Evolutionary conservation across 2,113 vertebrate species (phyloP).

Genomic region (Gracilinanus agilis): DNA sequence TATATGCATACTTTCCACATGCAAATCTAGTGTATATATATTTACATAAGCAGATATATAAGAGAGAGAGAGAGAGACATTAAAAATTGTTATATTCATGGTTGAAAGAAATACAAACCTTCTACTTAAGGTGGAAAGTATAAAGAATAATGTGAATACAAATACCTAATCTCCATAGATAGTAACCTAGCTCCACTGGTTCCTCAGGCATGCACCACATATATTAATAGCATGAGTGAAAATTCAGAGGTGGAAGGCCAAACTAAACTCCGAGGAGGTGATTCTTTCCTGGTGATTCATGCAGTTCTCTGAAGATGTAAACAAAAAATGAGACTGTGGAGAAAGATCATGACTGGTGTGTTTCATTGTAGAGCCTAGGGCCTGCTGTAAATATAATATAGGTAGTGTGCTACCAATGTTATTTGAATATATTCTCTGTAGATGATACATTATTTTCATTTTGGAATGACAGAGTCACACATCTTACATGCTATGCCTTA

Average conservation of each 20-base stretch:
- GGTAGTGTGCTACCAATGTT: constrained; percentile 11
- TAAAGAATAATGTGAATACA: background rate
- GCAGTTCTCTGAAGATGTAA: constrained; percentile 5
- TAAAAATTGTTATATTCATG: too few species aligned
- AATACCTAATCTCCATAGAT: background rate
- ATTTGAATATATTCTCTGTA: constrained; percentile 54
- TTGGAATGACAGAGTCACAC: constrained; percentile 49
- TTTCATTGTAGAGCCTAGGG: background rate
- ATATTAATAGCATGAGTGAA: background rate
- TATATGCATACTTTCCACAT: too few species aligned
- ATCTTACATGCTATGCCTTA: background rate
- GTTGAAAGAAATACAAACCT: background rate
- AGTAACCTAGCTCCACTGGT: background rate
- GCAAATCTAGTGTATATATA: too few species aligned
- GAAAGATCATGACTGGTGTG: background rate
- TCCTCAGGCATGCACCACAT: background rate
- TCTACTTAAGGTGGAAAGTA: background rate
- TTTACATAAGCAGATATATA: background rate
- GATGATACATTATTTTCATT: constrained; percentile 69
- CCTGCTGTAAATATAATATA: background rate
- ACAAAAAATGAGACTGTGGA: constrained; percentile 11
- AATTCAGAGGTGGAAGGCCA: background rate
- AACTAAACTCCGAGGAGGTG: accelerated
- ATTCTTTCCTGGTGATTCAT: constrained; percentile 23
- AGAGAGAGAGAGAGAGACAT: background rate